Base-by-base conservation (phyloP, 2,797 vertebrate species). In the Chlorospingus semifuscus region DNA sequence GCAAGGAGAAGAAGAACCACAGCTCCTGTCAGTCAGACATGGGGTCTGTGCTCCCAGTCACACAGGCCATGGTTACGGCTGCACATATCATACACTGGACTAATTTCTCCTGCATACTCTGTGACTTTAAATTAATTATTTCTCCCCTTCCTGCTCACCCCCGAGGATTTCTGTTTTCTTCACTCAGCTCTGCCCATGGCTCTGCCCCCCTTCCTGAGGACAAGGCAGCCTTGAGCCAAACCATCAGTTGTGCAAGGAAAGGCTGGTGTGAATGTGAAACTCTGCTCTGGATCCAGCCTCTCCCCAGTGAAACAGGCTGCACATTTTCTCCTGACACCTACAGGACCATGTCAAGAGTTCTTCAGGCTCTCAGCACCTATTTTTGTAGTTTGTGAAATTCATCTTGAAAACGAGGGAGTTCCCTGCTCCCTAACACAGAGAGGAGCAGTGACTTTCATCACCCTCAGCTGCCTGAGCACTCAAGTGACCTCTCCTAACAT, bases 41-140 rank as follows among this genome's bases (percentile, higher is more conserved):
- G 37, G 39, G 8, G 22, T 55, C 39, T 57, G 19, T 61, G 34
- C 29, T 60, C 15, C n/a, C 39, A 46, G 6, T 50, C 49, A 24
- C 29, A 22, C 0, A 0, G 7, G 19, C 5, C 11, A 3, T 26
- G 26, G 16, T 41, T 37, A 32, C 0, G 0, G 61, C 50, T 61
- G 59, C 59, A 82, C 32, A 57, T 32, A 18, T 18, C 53, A 63
- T 26, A 36, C 3, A 15, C 21, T 61, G 23, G 20, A 15, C 19
- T 82, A n/a, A 32, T 37, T 55, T 59, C 34, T 83, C 21, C 32
- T 83, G 17, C 19, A 11, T 74, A 5, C 23, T 75, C 52, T 90
- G 16, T 50, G 53, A 41, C 30, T 17, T 57, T 8, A 64, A 89
- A 64, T 57, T 3, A 34, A 49, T 63, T 55, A 21, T 47, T 63